These are phyloP conservation scores for Junonia oenone DNA, from an alignment of 2,888 invertebrate genomes.

Conservation along the genomic window DNA sequence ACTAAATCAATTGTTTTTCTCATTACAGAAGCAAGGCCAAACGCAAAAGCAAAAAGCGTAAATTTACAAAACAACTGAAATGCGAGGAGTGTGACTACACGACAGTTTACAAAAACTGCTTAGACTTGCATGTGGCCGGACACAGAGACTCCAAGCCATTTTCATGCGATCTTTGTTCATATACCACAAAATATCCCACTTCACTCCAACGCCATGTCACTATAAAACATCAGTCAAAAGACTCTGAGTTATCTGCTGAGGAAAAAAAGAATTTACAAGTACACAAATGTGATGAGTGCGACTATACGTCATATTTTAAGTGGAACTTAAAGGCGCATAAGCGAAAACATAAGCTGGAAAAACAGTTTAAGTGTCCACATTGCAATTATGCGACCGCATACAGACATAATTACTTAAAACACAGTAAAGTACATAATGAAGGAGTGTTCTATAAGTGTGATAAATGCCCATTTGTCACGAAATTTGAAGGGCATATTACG, in stretches of 20 bases:
- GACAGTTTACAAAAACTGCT: constrained; percentile 46
- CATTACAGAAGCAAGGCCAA: constrained; percentile 11
- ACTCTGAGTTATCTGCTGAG: constrained; percentile 19
- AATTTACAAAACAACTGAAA: constrained; percentile 29
- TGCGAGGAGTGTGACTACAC: constrained; percentile 49
- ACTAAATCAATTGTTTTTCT: not conserved
- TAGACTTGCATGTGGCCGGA: constrained; percentile 41
- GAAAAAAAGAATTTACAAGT: constrained; percentile 15
- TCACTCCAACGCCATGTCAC: constrained; percentile 45
- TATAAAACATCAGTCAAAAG: constrained; percentile 41
- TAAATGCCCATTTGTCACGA: constrained; percentile 52
- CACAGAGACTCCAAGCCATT: constrained; percentile 43
- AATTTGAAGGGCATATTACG: constrained; percentile 52
- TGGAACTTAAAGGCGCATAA: constrained; percentile 42
- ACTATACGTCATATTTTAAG: constrained; percentile 37
- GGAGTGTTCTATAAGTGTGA: constrained; percentile 42
- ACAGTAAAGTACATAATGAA: constrained; percentile 35
- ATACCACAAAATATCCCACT: constrained; percentile 47
- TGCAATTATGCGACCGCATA: constrained; percentile 38
- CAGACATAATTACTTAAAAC: constrained; percentile 36
- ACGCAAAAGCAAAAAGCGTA: constrained; percentile 17
- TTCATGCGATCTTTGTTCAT: constrained; percentile 42
- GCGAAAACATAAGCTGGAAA: constrained; percentile 41
- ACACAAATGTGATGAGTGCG: constrained; percentile 38
- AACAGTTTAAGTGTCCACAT: constrained; percentile 37